Evolutionary conservation across 2,113 vertebrate genomes (phyloP), one percentile per base, ranked within the genome.

Genomic region (Hippocampus abdominalis): DNA sequence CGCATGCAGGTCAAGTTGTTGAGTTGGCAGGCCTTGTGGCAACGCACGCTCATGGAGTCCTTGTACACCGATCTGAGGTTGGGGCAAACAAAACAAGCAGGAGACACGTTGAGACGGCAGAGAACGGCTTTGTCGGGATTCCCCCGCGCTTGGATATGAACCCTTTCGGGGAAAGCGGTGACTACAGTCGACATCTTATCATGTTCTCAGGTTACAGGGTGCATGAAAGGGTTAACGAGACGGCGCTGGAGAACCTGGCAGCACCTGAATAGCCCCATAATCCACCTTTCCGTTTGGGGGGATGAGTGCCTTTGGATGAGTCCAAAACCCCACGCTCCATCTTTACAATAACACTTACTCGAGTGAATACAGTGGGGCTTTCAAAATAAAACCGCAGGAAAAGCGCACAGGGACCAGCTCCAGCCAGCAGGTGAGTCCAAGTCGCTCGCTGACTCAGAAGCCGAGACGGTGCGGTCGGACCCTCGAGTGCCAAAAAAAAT

Each of bases 381-480:
- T 85, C 67, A 76, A 77, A 77, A 77, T 32, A 20, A n/a, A 51
- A 81, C 81, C 78, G 69, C 75, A 60, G 23, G 32, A 60, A 72
- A 75, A 69, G 64, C 66, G 72, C 39, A 27, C 42, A 59, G 46
- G 49, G 69, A 76, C 76, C 64, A 29, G 66, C 78, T 69, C 79
- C 79, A 75, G 56, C 40, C 51, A 81, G 78, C 79, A 83, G 83
- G 78, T 81, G 82, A 81, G 74, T 84, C 81, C 83, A 86, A 86
- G 81, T 81, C 48, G 73, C 66, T 63, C 51, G 9, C n/a, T 29
- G 7, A 46, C 67, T 62, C 29, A 0, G 48, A 75, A 44, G 76
- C 69, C 75, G 84, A 83, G 85, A 81, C 78, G 71, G 64, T 80
- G 78, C 67, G 76, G 72, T 67, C 1, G 65, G 64, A n/a, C 6